phyloP scores from a whole-genome alignment of 2,888 invertebrate genomes.

The Buathra laborator region DNA sequence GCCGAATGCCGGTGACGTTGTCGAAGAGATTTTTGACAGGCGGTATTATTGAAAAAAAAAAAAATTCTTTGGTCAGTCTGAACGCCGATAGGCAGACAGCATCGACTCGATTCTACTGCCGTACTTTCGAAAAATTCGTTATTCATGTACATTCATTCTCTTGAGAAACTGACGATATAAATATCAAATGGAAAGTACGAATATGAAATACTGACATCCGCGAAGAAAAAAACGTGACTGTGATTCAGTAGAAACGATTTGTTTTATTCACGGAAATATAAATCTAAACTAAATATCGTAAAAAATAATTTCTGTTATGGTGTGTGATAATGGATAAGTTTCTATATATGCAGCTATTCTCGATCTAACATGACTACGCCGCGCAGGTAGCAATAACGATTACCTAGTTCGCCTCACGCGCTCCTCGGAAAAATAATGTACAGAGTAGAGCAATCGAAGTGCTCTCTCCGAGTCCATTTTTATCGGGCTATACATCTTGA shows the following conservation, averaged over 20 bases:
- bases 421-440: constrained; percentile 67
- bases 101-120: constrained; percentile 7
- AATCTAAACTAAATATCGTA: neutral
- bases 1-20: constrained; percentile 84
- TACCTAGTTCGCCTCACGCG: constrained; percentile 50
- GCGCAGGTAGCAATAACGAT: constrained; percentile 62
- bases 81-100: constrained; percentile 44
- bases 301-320: neutral
- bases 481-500: constrained; percentile 76
- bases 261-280: too few species aligned
- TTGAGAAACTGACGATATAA: neutral
- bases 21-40: constrained; percentile 82
- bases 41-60: constrained; percentile 80
- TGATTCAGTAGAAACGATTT: neutral
- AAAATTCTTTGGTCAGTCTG: constrained; percentile 69
- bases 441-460: constrained; percentile 67
- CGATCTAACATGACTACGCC: constrained; percentile 36
- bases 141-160: neutral
- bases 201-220: neutral
- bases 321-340: neutral
- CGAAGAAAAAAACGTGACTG: neutral
- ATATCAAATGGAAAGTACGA: neutral
- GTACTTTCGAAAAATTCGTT: neutral
- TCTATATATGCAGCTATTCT: neutral
- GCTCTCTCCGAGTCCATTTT: constrained; percentile 75